phyloP scores from a whole-genome alignment of 1,140 invertebrate genomes.

The Trichomalopsis sarcophagae region DNA sequence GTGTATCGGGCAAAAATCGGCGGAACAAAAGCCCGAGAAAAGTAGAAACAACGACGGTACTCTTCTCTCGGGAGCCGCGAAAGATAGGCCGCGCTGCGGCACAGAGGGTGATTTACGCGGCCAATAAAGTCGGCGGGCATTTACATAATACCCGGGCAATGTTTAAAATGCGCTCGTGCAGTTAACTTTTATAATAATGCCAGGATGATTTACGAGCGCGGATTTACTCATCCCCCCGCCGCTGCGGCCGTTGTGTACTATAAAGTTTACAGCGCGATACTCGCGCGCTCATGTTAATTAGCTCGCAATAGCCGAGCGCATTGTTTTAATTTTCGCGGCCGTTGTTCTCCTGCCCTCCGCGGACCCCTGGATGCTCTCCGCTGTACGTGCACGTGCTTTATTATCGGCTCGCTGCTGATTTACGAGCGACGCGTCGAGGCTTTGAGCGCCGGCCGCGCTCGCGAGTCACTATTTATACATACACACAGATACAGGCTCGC shows the following conservation, averaged over 20 bases:
- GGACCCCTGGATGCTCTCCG: neutral
- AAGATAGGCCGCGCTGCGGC: neutral
- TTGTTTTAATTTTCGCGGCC: constrained; percentile 60
- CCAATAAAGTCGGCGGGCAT: constrained; percentile 65
- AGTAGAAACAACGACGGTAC: neutral
- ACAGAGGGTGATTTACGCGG: constrained; percentile 62
- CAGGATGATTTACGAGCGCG: constrained; percentile 64
- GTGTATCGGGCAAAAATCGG: neutral
- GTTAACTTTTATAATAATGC: constrained; percentile 65
- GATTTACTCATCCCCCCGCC: neutral
- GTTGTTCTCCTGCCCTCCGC: too few species aligned
- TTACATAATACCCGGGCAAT: constrained; percentile 63
- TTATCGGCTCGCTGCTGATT: constrained; percentile 59
- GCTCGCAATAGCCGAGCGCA: constrained; percentile 44
- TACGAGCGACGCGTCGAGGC: constrained; percentile 53
- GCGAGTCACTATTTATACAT: constrained; percentile 16
- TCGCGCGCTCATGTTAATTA: constrained; percentile 60
- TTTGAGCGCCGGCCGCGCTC: constrained; percentile 38
- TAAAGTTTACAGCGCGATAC: neutral
- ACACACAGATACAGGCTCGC: neutral
- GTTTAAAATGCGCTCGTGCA: constrained; percentile 55
- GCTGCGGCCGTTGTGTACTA: neutral
- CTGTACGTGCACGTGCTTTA: constrained; percentile 47
- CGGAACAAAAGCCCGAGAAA: neutral
- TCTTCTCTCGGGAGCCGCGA: neutral